Evolutionary conservation across 2,113 vertebrate genomes (phyloP), one percentile per base, ranked within the genome.

Genomic region (Numenius arquata): DNA sequence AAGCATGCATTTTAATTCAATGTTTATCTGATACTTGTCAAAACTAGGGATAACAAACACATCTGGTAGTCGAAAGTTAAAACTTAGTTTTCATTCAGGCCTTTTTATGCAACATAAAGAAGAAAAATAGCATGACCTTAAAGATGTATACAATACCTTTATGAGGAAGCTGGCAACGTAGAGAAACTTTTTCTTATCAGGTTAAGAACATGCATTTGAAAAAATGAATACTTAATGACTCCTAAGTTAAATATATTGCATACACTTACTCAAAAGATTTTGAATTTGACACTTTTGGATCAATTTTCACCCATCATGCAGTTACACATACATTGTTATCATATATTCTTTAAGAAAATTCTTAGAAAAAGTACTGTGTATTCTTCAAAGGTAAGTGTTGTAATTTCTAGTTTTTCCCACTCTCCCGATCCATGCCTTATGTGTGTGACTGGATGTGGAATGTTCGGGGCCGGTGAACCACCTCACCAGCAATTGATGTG

Each of bases 331-430:
- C 70, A 12, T 67, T 89, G 59, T 90, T 88, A 76, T 45, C 80
- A 18, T 65, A 47, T 75, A n/a, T 88, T 89, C 67, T 83, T 77
- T 92, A 93, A 88, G 62, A 90, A 88, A 85, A 83, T 73, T 85
- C 82, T 36, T 94, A 94, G 91, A 72, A 93, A 94, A 95, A 62
- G 22, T 77, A 94, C 66, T 94, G n/a, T 90, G 75, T 91, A 71
- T 91, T 94, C 84, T 88, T 93, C 91, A 85, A 62, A 95, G 88
- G 85, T 94, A 90, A 90, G 62, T 93, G 78, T 79, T 94, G 75
- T 91, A 93, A 96, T 94, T 95, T 95, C 81, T 95, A 93, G 89
- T 93, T 96, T 94, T 93, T 90, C 87, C 85, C 74, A 7, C 63
- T 96, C 74, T 93, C 75, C 66, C 25, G 2, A 30, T 96, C 84